phyloP scores from a whole-genome alignment of 35 echinoderm and acorn worm species.

The Heliocidaris erythrogramma region DNA sequence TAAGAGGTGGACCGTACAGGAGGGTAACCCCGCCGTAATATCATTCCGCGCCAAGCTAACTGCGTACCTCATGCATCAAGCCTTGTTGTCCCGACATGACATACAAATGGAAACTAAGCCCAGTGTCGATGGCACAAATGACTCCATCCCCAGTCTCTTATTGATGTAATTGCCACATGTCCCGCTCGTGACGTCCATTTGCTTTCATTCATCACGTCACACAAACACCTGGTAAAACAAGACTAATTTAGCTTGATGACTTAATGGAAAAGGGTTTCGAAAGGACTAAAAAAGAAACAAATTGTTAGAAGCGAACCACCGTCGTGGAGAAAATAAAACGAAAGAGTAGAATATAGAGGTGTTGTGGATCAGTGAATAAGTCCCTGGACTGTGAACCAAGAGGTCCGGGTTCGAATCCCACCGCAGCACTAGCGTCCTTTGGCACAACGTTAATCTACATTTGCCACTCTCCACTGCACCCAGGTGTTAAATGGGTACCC shows the following conservation, averaged over 20 bases:
- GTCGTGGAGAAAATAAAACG: not conserved
- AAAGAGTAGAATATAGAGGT: not conserved
- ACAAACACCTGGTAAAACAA: conserved; percentile 40
- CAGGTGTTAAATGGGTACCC: too few relatives aligned
- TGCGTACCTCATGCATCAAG: not conserved
- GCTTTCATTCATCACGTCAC: conserved; percentile 25
- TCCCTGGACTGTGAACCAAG: too few relatives aligned
- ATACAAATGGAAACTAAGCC: conserved; percentile 3
- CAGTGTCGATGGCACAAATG: conserved; percentile 8
- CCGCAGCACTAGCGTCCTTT: too few relatives aligned
- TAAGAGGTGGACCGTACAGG: not conserved
- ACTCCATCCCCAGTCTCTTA: not conserved
- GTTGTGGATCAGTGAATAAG: too few relatives aligned
- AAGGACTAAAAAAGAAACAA: not conserved
- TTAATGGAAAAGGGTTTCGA: conserved; percentile 18
- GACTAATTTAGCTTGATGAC: conserved; percentile 40
- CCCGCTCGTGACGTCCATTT: not conserved
- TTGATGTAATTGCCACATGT: conserved; percentile 35
- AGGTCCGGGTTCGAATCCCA: too few relatives aligned
- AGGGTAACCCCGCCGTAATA: not conserved
- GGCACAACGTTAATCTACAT: too few relatives aligned
- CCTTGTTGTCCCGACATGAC: not conserved
- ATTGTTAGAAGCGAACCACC: not conserved
- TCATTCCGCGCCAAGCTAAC: conserved; percentile 20
- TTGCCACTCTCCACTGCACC: too few relatives aligned